Base-by-base conservation (phyloP, 2,797 vertebrate genomes). In the Peromyscus attwateri region DNA sequence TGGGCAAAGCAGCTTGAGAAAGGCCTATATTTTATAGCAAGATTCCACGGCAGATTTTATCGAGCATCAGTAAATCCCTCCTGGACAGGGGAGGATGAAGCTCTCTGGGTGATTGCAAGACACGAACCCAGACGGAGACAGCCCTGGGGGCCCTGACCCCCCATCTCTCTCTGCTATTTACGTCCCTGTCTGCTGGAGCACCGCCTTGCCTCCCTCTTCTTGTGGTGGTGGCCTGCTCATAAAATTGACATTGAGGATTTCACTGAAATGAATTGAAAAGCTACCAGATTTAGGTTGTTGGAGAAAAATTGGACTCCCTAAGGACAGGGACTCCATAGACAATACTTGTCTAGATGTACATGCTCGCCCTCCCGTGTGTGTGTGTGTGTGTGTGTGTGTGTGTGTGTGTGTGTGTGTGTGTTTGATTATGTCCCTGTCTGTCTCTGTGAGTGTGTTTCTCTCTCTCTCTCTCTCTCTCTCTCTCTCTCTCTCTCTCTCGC, bases 31-130 rank as follows among this genome's bases (percentile, higher is more conserved):
- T 91, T 97, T 94, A 95, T 55, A 87, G 94, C 89, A 94, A 83
- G 68, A 92, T 97, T 95, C 82, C 66, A 79, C 0, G 0, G 87
- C 77, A 94, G 96, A 94, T 94, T 97, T 97, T 96, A 95, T 95
- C 3, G 16, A 62, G 91, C 70, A 49, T 64, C 96, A 3, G 94
- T 92, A 96, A 97, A 96, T 96, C 96, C 85, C 85, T 84, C 55
- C 77, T 37, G 75, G 91, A 91, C 23, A 21, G 79, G 52, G 37
- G 68, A 83, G 92, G 55, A 60, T 71, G 34, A 85, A 90, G 76
- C 73, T 95, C 46, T 82, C 60, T 9, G 21, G 91, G 92, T 6
- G 83, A 82, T 0, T 11, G 46, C 0, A 2, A 37, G 49, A 52
- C 2, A 3, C 60, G 84, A 92, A 84, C 93, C 81, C 92, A 29